phyloP scores from a whole-genome alignment of 2,113 vertebrate genomes.

The Sciurus niger region DNA sequence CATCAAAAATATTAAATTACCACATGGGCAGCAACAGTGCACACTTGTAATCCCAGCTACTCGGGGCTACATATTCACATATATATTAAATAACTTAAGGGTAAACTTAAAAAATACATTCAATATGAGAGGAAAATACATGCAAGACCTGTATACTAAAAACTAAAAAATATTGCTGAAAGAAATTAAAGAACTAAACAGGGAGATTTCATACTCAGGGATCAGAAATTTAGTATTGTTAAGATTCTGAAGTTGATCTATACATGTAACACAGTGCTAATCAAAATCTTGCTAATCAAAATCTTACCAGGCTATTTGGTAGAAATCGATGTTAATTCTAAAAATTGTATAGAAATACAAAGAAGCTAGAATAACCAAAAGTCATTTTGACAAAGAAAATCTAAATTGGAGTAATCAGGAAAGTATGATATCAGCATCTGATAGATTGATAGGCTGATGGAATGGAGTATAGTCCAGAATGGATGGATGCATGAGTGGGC shows the following conservation, averaged over 20 bases:
- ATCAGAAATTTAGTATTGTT: not conserved
- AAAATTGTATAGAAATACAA: not conserved
- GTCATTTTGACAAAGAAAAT: constrained; percentile 20
- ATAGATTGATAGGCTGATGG: not conserved
- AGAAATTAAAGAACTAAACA: constrained; percentile 3
- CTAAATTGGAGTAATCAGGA: not conserved
- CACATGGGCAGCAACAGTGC: not conserved
- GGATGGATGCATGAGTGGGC: not conserved
- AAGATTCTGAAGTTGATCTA: not conserved
- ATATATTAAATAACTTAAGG: not conserved
- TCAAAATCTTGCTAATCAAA: not conserved
- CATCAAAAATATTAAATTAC: not conserved
- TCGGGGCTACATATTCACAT: not conserved
- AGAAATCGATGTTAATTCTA: constrained; percentile 5
- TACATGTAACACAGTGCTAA: not conserved
- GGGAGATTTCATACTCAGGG: not conserved
- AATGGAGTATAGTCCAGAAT: not conserved
- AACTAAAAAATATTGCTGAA: not conserved
- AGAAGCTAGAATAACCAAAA: not conserved
- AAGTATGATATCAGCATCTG: not conserved
- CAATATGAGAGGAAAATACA: not conserved
- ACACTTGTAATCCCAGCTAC: not conserved
- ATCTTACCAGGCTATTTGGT: not conserved
- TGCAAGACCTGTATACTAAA: not conserved
- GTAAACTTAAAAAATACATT: not conserved